Percentiles rank a stretch among this genome's conserved stretches.
phyloP scores from a whole-genome alignment of 2,797 vertebrate genomes.

The Tragopan temminckii region DNA sequence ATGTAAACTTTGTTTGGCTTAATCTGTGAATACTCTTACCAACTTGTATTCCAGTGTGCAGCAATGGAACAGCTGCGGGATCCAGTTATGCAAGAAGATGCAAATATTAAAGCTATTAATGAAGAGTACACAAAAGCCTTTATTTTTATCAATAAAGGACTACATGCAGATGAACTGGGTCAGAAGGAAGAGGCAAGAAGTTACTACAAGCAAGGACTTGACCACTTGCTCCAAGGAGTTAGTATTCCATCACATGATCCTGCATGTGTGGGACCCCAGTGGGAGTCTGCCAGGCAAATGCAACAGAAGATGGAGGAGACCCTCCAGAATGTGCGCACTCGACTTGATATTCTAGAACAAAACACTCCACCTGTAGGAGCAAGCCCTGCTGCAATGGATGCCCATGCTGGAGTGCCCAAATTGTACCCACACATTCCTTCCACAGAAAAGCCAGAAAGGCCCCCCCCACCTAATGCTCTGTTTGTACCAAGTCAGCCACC shows the following conservation, averaged over 20 bases:
- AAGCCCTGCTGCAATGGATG: not conserved
- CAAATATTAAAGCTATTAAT: constrained; percentile 90
- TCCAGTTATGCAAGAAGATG: constrained; percentile 85
- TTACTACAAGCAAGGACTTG: constrained; percentile 89
- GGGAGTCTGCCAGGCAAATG: constrained; percentile 93
- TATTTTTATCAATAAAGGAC: constrained; percentile 89
- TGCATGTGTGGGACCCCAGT: constrained; percentile 83
- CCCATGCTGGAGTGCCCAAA: constrained; percentile 55
- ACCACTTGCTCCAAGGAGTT: constrained; percentile 89
- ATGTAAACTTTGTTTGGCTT: not conserved
- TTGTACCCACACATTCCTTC: constrained; percentile 87
- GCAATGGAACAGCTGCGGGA: constrained; percentile 85
- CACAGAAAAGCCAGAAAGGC: constrained; percentile 82
- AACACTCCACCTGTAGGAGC: constrained; percentile 41
- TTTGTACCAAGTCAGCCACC: constrained; percentile 41
- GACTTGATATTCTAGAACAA: constrained; percentile 87
- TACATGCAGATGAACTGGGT: constrained; percentile 90
- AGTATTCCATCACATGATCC: constrained; percentile 85
- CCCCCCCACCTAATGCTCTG: constrained; percentile 60
- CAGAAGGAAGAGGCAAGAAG: constrained; percentile 86
- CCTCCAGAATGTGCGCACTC: constrained; percentile 89
- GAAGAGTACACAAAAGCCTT: constrained; percentile 93
- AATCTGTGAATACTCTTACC: not conserved
- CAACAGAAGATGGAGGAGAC: constrained; percentile 96
- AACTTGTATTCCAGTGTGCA: constrained; percentile 57